Base-by-base conservation (phyloP, 2,888 invertebrate genomes). In the Drosophila mayaguana region DNA sequence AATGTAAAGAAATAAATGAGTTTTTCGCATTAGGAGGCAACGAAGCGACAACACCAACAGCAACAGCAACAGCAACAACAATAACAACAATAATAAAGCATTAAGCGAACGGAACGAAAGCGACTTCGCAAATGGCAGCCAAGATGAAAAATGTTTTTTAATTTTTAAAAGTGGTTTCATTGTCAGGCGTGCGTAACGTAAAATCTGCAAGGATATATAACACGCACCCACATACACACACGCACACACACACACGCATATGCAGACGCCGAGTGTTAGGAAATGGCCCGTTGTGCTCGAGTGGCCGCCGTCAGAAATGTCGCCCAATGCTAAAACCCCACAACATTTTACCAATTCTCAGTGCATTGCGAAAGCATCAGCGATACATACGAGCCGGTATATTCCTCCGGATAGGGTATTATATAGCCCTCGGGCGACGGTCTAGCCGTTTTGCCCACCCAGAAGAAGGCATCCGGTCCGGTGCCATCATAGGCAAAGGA, bases 401-500 rank as follows among this genome's bases (percentile, higher is more conserved):
- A 96, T 89, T 97, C 96, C 90, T 97, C 97, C 36, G 97, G 97
- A 92, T 97, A 97, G 22, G 97, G 97, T 90, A 98, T 96, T 71
- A 97, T 95, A 72, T 95, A 95, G 68, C 97, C 98, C 59, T 96
- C 96, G 22, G 97, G 97, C 80, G 96, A 96, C 3, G 97, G 97
- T 75, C 96, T 94, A 2, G 95, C 94, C 5, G 96, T 95, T 89
- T 96, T 96, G 16, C 97, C 97, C 68, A 97, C 96, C 97, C 97
- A 98, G 94, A 98, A 98, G 93, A 96, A 97, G 1, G 97, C 97
- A 91, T 96, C 97, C 71, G 97, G 97, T 11, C 96, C 97, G 9
- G 96, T 96, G 46, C 98, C 98, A 90, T 97, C 97, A 92, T 98
- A 98, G 50, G 95, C 96, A 93, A 98, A 98, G 46, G 96, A 96